Base-by-base conservation (phyloP, 2,888 invertebrate genomes). In the Horisme vitalbata region DNA sequence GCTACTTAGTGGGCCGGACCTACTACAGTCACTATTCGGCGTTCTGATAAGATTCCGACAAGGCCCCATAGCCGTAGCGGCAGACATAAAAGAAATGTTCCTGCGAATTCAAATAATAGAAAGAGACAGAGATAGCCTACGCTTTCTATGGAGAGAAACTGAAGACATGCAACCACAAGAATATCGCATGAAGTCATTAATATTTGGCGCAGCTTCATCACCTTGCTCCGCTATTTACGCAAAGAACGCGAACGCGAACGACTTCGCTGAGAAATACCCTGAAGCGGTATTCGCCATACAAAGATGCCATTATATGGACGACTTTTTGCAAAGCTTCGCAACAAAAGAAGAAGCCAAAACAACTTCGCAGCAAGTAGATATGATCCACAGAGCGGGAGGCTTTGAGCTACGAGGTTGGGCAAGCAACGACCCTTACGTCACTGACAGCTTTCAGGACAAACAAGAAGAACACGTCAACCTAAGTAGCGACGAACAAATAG, bases 1-100 rank as follows among this genome's bases (percentile, higher is more conserved):
- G 3, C 41, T 57, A 4, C 30, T 63, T 0, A 13, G 52, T 0
- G 63, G 67, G 2, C 63, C 69, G 0, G 65, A 67, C 28, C 24
- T 71, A 1, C 45, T 67, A 0, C 55, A 61, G 10, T 53, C 61
- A 0, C 28, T 70, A 4, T 36, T 50, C 0, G 65, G 67, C 0
- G 57, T 68, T 0, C n/a, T 70, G 0, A 34, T 68, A 46, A 55
- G 63, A 0, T 70, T 69, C 35, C 37, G 65, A 7, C 55, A 59
- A 24, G 34, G 50, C 0, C 24, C 30, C 6, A 13, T 50, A 2
- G 50, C 47, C 0, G 41, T 46, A 0, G 30, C 21, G 0, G 48
- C 48, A 0, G 52, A 53, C n/a, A 49, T 53, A 1, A 38, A 38
- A 6, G 52, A 49, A 7, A 54, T 45, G 50, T 55, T 51, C 12